Base-by-base conservation (phyloP, 2,888 invertebrate species). In the Taenaris catops region DNA sequence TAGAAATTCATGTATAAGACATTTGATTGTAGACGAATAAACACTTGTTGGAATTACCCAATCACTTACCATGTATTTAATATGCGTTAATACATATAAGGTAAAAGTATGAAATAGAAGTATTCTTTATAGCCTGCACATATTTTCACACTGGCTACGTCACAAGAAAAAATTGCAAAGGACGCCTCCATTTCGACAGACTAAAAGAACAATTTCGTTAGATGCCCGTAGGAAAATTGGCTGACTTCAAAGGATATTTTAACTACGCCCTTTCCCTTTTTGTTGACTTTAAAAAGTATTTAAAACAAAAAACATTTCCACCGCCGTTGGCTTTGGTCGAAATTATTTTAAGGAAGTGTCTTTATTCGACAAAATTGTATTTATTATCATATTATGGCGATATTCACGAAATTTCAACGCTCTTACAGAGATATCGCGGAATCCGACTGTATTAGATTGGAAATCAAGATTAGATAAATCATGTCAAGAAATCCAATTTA, bases 201-300 rank as follows among this genome's bases (percentile, higher is more conserved):
- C 69, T 71, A 74, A 79, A 79, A 73, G 79, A 79, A 80, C 75
- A 81, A 80, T 80, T 79, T 73, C 66, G 79, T 80, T 81, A 79
- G 76, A 75, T 70, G 68, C 70, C 68, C 72, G 70, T 61, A 72
- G 72, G 56, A 80, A 64, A 74, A 76, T 78, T 71, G 62, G 66
- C 68, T 61, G 68, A 80, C 74, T 76, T 81, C 80, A 83, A 83
- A 83, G 75, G 71, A 62, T 71, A 60, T 73, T 79, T 70, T 75
- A 78, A 68, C 72, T 68, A 64, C 66, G 67, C 65, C 63, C 66
- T 68, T 63, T 66, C 65, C 66, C 61, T 63, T 68, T 74, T 68
- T 75, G 72, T 76, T 72, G 63, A 69, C 64, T 68, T 67, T 66
- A 65, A 73, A 70, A 72, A 57, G 51, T 65, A 66, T 74, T 68